Percentiles rank a stretch among this genome's conserved stretches.
Evolutionary conservation across 2,888 invertebrate genomes (phyloP).

Genomic region (Rugalucina vietnamica): DNA sequence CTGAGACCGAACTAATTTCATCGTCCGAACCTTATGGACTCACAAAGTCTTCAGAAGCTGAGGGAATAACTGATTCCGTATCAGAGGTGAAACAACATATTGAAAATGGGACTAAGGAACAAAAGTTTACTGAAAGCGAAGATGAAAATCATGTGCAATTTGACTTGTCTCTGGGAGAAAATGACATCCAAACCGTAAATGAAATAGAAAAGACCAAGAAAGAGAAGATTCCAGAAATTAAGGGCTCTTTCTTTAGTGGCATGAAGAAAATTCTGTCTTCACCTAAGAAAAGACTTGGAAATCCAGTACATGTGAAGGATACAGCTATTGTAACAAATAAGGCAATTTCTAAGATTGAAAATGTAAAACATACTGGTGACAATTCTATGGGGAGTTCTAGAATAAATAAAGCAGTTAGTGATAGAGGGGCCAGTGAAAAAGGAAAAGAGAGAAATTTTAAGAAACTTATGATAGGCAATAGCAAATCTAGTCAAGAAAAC

Average conservation of each 20-base stretch:
- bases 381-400: neutral
- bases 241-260: slow-evolving; percentile 68
- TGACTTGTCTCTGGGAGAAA: slow-evolving; percentile 69
- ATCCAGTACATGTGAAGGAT: neutral
- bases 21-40: neutral
- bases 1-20: slow-evolving; percentile 42
- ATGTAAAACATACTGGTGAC: neutral
- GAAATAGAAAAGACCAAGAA: slow-evolving; percentile 30
- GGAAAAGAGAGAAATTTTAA: neutral
- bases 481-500: neutral
- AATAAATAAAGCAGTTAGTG: neutral
- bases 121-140: slow-evolving; percentile 9
- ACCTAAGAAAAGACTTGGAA: slow-evolving; percentile 48
- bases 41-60: neutral
- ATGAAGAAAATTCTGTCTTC: slow-evolving; percentile 63
- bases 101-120: neutral
- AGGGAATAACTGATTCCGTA: neutral
- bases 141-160: slow-evolving; percentile 69
- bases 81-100: neutral
- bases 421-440: neutral
- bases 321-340: neutral
- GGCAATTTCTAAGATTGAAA: neutral
- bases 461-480: neutral
- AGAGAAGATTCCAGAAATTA: slow-evolving; percentile 54
- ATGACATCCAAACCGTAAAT: slow-evolving; percentile 14